These are phyloP conservation scores for Sakesphorus luctuosus DNA, from an alignment of 2,113 vertebrate genomes.

Conservation along the genomic window DNA sequence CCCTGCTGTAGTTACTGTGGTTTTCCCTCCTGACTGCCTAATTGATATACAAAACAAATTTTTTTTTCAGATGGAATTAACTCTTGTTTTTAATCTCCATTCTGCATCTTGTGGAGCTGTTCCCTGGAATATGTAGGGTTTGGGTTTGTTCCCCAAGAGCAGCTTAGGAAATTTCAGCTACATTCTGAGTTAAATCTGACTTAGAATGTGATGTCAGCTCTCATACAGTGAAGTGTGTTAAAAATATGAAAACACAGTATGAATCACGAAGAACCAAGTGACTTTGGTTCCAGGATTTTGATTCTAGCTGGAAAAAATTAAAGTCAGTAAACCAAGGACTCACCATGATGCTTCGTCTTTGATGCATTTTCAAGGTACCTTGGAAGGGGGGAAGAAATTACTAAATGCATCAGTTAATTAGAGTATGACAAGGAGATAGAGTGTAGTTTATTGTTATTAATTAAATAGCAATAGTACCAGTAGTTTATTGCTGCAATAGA, in stretches of 20 bases:
- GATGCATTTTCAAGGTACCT: neutral
- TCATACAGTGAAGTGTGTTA: neutral
- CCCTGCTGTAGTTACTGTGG: neutral
- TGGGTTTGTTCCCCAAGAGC: neutral
- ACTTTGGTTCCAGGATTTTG: neutral
- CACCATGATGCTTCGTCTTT: neutral
- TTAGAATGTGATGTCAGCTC: neutral
- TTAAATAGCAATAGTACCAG: neutral
- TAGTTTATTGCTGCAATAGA: neutral
- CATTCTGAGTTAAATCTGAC: neutral
- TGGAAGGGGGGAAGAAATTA: neutral
- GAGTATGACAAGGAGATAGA: neutral
- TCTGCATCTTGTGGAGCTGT: neutral
- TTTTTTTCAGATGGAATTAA: neutral
- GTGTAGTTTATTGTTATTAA: neutral
- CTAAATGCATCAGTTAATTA: neutral
- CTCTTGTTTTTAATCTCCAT: neutral
- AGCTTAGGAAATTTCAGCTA: neutral
- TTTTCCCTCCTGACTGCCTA: neutral
- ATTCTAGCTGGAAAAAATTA: neutral
- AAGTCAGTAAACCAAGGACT: neutral
- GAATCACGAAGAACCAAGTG: neutral
- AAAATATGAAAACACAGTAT: neutral
- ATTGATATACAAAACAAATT: rapidly evolving
- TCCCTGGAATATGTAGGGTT: neutral